Evolutionary conservation across 2,797 vertebrate species (phyloP), one percentile per base, ranked within the genome.

Genomic region (Diplodus sargus): DNA sequence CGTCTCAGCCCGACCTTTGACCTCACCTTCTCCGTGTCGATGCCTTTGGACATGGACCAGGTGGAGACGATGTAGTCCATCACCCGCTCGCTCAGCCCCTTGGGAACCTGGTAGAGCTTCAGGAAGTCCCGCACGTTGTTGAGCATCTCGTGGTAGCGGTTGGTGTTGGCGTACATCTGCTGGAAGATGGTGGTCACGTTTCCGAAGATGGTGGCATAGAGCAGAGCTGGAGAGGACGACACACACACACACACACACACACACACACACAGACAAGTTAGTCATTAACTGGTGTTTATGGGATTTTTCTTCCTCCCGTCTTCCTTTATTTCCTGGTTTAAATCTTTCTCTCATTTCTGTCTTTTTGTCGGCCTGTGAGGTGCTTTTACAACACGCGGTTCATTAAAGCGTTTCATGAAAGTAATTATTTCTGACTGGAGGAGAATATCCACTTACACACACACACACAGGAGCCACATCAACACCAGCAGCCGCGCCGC

Each of bases 31-130:
- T 99, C 97, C 0, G 97, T 98, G 94, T 99, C 98, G 30, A 99
- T 99, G 93, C 98, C 98, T 92, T 99, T 99, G 52, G 97, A 97
- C 98, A 99, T 98, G 91, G 98, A 98, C 98, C 98, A 99, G 0
- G 98, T 99, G 52, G 98, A 99, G 75, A 99, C 98, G 58, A 99
- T 98, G 86, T 98, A 99, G 95, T 99, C 98, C 98, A 99, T 99
- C 70, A 99, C 97, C 70, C 98, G 93, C 91, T 99, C 98, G 64
- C 98, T 99, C 91, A 99, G 97, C 83, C 97, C 97, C 92, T 98
- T 98, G 42, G 98, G 98, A 82, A 99, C 98, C 94, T 99, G 98
- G 94, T 99, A 99, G 75, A 99, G 95, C 85, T 98, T 98, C 88
- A 99, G 95, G 91, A 99, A 99, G 90, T 99, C 98, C 74, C 98